Evolutionary conservation across 1,140 invertebrate genomes (phyloP).

Genomic region (Platyura marginata): DNA sequence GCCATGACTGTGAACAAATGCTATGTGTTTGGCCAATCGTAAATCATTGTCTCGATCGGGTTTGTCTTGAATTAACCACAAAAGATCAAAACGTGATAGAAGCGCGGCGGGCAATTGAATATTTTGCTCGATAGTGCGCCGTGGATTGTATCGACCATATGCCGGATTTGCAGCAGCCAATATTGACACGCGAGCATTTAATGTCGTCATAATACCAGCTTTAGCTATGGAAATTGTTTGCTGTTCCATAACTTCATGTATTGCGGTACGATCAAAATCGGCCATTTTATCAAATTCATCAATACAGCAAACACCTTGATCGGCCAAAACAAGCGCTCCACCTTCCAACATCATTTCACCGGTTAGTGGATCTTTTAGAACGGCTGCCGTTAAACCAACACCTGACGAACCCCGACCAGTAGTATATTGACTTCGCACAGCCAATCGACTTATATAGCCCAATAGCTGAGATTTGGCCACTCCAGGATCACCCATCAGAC

Average conservation of each 20-base stretch:
- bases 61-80: slow-evolving; percentile 95
- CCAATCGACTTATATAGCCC: slow-evolving; percentile 85
- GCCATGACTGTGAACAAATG: slow-evolving; percentile 90
- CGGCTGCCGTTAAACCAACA: slow-evolving; percentile 94
- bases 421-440: slow-evolving; percentile 86
- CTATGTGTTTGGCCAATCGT: slow-evolving; percentile 90
- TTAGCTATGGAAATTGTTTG: slow-evolving; percentile 99
- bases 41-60: slow-evolving; percentile 86
- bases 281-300: slow-evolving; percentile 99
- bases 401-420: slow-evolving; percentile 94
- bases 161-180: slow-evolving; percentile 97
- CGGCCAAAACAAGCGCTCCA: slow-evolving; percentile 93
- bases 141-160: slow-evolving; percentile 94
- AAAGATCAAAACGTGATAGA: slow-evolving; percentile 90
- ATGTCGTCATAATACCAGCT: slow-evolving; percentile 94
- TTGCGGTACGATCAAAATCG: slow-evolving; percentile 85
- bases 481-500: slow-evolving; percentile 98
- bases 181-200: slow-evolving; percentile 95
- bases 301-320: slow-evolving; percentile 96
- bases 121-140: slow-evolving; percentile 90
- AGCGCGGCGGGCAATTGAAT: slow-evolving; percentile 96
- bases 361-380: slow-evolving; percentile 94
- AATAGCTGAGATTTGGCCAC: slow-evolving; percentile 97
- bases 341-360: slow-evolving; percentile 96
- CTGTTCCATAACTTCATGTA: slow-evolving; percentile 99